Conservation (phyloP, 2,797 vertebrate species). For the Eulemur rubriventer region DNA sequence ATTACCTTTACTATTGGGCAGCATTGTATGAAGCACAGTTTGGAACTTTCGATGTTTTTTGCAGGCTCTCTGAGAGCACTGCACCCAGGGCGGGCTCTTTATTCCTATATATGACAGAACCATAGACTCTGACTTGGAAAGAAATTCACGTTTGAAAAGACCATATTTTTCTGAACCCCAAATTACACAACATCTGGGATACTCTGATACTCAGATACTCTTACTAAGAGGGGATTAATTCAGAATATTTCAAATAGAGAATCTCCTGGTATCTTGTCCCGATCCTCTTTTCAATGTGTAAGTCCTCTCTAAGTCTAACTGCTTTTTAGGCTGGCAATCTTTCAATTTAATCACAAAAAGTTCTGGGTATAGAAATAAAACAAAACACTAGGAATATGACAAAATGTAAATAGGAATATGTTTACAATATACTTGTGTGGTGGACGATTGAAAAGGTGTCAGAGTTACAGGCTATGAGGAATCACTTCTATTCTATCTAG, state of each 20-base stretch:
- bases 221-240: not conserved
- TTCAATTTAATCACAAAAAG: not conserved
- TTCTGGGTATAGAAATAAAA: not conserved
- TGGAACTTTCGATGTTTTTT: not conserved
- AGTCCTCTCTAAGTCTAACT: not conserved
- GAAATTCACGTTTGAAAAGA: not conserved
- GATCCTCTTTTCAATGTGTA: not conserved
- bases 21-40: not conserved
- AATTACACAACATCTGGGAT: not conserved
- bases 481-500: not conserved
- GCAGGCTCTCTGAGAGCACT: not conserved
- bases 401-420: not conserved
- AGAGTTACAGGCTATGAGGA: not conserved
- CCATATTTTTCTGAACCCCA: not conserved
- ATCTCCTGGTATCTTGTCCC: not conserved
- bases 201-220: not conserved
- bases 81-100: not conserved
- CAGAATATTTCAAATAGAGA: not conserved
- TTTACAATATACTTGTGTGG: not conserved
- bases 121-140: not conserved
- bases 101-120: not conserved
- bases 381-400: not conserved
- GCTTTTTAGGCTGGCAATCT: not conserved
- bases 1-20: not conserved
- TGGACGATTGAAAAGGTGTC: not conserved